Conservation (phyloP, 1,140 invertebrate species). For the Micrasema longulum region DNA sequence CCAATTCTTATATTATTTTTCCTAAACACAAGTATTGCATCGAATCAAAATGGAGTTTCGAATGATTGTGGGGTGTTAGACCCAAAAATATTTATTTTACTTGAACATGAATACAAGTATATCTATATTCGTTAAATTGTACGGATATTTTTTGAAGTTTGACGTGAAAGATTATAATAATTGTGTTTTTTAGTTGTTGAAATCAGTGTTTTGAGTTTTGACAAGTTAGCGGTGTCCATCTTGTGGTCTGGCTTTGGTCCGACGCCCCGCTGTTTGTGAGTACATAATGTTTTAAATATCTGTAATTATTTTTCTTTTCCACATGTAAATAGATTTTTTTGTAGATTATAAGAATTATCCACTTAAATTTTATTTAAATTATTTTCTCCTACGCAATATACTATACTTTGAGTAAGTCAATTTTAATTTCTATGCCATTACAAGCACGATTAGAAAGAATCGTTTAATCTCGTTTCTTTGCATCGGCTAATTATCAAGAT, state of each 20-base stretch:
- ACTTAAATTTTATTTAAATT: too few relatives aligned
- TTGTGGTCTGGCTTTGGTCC: slow-evolving; percentile 42
- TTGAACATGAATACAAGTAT: slow-evolving; percentile 33
- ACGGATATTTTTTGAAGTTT: slow-evolving; percentile 17
- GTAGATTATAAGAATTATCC: too few relatives aligned
- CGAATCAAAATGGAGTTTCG: slow-evolving; percentile 47
- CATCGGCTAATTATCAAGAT: slow-evolving; percentile 17
- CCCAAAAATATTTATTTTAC: slow-evolving; percentile 40
- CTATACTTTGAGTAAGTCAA: not conserved
- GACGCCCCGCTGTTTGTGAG: slow-evolving; percentile 47
- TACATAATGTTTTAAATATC: slow-evolving; percentile 31
- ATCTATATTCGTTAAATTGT: not conserved
- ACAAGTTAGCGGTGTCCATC: slow-evolving; percentile 49
- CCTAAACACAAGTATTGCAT: slow-evolving; percentile 16
- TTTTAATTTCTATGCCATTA: slow-evolving; percentile 4
- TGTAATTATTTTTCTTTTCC: slow-evolving; percentile 4
- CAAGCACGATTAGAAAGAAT: slow-evolving; percentile 14
- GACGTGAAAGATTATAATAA: slow-evolving; percentile 12
- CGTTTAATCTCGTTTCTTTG: slow-evolving; percentile 9
- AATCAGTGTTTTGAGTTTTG: slow-evolving; percentile 44
- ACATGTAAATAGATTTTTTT: not conserved
- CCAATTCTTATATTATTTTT: slow-evolving; percentile 9
- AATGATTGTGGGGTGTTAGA: slow-evolving; percentile 36
- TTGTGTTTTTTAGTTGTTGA: slow-evolving; percentile 34
- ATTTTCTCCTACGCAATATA: not conserved